phyloP scores from a whole-genome alignment of 1,140 invertebrate genomes.

The Riptortus pedestris region DNA sequence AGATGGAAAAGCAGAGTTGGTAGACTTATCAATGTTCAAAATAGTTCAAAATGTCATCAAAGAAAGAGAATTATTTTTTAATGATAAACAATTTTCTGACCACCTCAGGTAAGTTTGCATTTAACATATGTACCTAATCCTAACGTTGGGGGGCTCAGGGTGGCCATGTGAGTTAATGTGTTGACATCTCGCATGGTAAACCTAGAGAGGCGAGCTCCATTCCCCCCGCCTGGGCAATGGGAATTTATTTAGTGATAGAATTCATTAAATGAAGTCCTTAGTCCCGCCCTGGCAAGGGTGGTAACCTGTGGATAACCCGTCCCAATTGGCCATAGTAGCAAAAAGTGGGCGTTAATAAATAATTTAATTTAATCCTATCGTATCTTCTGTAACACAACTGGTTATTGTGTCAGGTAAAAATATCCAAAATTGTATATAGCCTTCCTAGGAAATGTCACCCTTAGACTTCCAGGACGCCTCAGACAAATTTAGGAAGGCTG shows the following conservation, averaged over 20 bases:
- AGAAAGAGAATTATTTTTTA: not conserved
- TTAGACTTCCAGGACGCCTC: too few species aligned
- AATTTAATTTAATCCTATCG: too few species aligned
- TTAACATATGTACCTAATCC: not conserved
- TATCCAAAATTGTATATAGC: not conserved
- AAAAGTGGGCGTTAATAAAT: too few species aligned
- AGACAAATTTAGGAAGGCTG: too few species aligned
- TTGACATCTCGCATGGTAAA: not conserved
- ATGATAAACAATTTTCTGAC: not conserved
- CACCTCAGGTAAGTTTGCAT: not conserved
- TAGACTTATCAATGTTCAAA: conserved; percentile 2
- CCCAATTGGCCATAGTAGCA: too few species aligned
- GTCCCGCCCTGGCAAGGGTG: too few species aligned
- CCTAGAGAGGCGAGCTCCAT: too few species aligned
- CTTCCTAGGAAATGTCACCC: not conserved
- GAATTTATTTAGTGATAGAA: too few species aligned
- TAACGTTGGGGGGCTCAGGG: not conserved
- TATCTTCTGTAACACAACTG: not conserved
- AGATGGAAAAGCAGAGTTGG: not conserved
- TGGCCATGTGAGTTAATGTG: not conserved
- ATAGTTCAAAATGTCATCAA: not conserved
- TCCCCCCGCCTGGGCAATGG: too few species aligned
- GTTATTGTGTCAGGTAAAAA: not conserved
- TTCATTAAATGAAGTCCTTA: too few species aligned
- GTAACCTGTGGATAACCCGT: too few species aligned